Conservation (phyloP, 2,113 vertebrate genomes). For the Myocastor coypus region DNA sequence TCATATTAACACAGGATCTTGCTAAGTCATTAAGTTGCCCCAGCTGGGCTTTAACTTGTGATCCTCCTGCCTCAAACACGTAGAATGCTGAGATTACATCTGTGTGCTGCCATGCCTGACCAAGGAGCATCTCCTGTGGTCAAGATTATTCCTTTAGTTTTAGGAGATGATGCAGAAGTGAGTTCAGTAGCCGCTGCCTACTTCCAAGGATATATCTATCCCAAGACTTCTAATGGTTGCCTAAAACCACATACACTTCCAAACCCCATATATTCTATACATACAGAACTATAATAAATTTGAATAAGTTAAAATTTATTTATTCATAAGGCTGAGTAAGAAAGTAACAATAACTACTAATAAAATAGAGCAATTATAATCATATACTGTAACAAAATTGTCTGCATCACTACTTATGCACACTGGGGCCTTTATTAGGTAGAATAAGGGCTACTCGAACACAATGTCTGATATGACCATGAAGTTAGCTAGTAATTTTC, state of each 20-base stretch:
- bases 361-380: background rate
- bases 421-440: background rate
- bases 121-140: background rate
- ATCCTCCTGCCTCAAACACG: background rate
- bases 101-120: background rate
- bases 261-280: background rate
- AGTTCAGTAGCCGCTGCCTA: background rate
- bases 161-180: background rate
- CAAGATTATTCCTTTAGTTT: background rate
- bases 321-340: background rate
- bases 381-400: background rate
- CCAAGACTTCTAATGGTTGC: background rate
- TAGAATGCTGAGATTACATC: background rate
- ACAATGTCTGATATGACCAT: background rate
- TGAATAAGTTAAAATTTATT: background rate
- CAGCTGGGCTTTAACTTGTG: background rate
- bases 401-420: background rate
- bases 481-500: background rate
- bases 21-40: background rate
- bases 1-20: background rate
- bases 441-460: background rate
- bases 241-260: background rate
- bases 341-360: background rate
- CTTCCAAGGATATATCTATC: background rate
- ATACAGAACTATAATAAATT: background rate